phyloP scores from a whole-genome alignment of 2,113 vertebrate species.

The Psilopogon haemacephalus region DNA sequence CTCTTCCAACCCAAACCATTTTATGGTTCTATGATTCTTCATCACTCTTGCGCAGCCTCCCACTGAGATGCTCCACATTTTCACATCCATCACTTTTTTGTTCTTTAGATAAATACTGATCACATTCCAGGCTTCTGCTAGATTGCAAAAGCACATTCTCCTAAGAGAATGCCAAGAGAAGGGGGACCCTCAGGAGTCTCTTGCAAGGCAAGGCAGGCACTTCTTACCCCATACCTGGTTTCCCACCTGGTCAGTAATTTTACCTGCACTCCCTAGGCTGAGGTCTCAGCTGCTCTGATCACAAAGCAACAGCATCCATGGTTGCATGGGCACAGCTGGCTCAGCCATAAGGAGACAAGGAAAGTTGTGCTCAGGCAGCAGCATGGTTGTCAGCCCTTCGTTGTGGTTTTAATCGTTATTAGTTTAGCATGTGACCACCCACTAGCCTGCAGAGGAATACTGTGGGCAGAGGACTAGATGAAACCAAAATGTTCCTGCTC shows the following conservation, averaged over 20 bases:
- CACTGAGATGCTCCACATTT: neutral
- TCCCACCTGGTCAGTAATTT: neutral
- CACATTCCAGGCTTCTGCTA: neutral
- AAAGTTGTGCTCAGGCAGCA: neutral
- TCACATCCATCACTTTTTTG: neutral
- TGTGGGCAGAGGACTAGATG: neutral
- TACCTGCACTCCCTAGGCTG: neutral
- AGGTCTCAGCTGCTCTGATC: neutral
- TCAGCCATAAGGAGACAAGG: neutral
- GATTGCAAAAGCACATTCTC: neutral
- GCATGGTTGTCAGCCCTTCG: neutral
- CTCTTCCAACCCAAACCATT: no score
- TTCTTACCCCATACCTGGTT: neutral
- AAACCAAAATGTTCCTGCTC: neutral
- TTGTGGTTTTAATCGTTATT: conserved; percentile 3
- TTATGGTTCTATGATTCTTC: neutral
- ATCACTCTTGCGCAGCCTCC: neutral
- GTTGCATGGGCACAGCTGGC: neutral
- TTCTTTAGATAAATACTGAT: neutral
- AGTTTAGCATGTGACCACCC: neutral
- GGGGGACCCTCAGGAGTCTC: neutral
- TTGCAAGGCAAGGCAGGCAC: neutral
- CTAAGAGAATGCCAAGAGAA: neutral
- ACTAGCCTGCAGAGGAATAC: neutral
- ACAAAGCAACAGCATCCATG: neutral